Evolutionary conservation across 37 sponge, comb jelly and placozoan genomes (phyloP).

Genomic region (Chondrilla cf. caribensis): DNA sequence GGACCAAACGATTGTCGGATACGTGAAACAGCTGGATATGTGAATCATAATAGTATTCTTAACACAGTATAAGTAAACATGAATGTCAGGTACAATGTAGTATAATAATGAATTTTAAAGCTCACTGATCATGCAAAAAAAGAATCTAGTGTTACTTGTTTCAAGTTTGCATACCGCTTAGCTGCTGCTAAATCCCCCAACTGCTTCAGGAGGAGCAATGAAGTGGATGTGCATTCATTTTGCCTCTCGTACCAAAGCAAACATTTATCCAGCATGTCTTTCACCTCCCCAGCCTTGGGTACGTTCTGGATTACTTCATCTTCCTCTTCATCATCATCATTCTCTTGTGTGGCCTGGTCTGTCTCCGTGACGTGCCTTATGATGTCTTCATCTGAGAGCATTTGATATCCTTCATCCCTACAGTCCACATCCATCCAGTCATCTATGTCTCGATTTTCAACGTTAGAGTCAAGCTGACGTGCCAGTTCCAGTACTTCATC

Average conservation of each 20-base stretch:
- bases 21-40: no score
- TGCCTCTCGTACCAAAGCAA: slow-evolving; percentile 27
- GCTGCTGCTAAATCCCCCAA: slow-evolving; percentile 13
- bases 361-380: slow-evolving; percentile 13
- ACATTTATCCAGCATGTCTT: slow-evolving; percentile 24
- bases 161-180: slow-evolving; percentile 18
- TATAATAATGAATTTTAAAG: neutral
- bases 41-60: no score
- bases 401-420: slow-evolving; percentile 26
- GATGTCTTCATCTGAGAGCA: slow-evolving; percentile 33
- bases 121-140: slow-evolving; percentile 7
- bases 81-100: no score
- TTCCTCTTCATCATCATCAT: slow-evolving; percentile 14
- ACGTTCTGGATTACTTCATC: slow-evolving; percentile 18
- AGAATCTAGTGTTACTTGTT: slow-evolving; percentile 23
- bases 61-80: no score
- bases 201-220: slow-evolving; percentile 15
- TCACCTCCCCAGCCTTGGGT: slow-evolving; percentile 18
- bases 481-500: slow-evolving; percentile 1
- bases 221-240: slow-evolving; percentile 29
- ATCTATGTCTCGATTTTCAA: slow-evolving; percentile 23
- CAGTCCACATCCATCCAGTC: slow-evolving; percentile 25
- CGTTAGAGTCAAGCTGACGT: neutral
- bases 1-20: no score
- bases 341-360: slow-evolving; percentile 12